Percentiles rank a stretch among this genome's conserved stretches.
Evolutionary conservation across 2,113 vertebrate genomes (phyloP).

Genomic region (Indicator maculatus): DNA sequence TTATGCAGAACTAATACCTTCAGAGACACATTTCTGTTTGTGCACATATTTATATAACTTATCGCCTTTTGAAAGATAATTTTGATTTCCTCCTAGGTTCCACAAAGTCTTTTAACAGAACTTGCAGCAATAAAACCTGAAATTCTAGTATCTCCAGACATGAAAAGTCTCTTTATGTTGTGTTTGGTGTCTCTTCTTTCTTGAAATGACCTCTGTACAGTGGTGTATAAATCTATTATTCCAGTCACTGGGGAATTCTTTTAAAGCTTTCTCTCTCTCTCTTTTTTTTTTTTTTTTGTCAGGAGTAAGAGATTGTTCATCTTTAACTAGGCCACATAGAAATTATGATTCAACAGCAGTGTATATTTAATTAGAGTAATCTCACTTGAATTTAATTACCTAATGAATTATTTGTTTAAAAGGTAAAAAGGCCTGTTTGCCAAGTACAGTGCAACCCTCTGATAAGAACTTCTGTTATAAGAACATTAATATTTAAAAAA

Average conservation of each 20-base stretch:
- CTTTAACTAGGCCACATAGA: constrained; percentile 80
- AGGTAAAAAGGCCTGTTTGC: constrained; percentile 81
- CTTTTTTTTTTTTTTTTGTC: constrained; percentile 14
- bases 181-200: constrained; percentile 67
- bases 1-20: constrained; percentile 68
- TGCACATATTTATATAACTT: constrained; percentile 66
- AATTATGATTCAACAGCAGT: constrained; percentile 83
- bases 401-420: constrained; percentile 88
- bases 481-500: constrained; percentile 54
- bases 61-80: constrained; percentile 44
- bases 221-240: constrained; percentile 72
- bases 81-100: constrained; percentile 56
- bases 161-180: constrained; percentile 49
- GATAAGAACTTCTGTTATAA: constrained; percentile 77
- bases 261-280: constrained; percentile 20
- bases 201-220: constrained; percentile 72
- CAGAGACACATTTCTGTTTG: constrained; percentile 66
- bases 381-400: constrained; percentile 85
- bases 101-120: constrained; percentile 56
- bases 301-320: constrained; percentile 74
- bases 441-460: constrained; percentile 72
- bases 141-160: constrained; percentile 62
- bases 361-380: constrained; percentile 86
- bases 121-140: constrained; percentile 42
- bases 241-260: constrained; percentile 67